Evolutionary conservation across 2,888 invertebrate species (phyloP).

Genomic region (Cyclophora albipunctata): DNA sequence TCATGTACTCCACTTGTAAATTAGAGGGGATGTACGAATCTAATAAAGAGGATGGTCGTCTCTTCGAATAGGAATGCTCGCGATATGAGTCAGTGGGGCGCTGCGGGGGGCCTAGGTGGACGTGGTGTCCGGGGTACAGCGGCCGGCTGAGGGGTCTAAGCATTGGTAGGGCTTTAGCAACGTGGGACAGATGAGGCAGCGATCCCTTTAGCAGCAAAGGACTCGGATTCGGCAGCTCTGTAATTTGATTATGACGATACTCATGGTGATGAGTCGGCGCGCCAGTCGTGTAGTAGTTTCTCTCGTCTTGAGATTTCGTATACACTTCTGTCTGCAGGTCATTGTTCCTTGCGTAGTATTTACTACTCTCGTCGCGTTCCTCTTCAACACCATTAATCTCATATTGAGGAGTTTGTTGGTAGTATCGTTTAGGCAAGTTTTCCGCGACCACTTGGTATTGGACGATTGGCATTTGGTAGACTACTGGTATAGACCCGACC

Average conservation of each 20-base stretch:
- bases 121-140: conserved; percentile 41
- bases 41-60: conserved; percentile 67
- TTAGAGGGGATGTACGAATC: conserved; percentile 78
- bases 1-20: conserved; percentile 65
- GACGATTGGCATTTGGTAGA: conserved; percentile 49
- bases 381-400: conserved; percentile 42
- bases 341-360: conserved; percentile 28
- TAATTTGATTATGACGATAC: conserved; percentile 34
- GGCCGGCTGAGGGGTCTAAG: conserved; percentile 52
- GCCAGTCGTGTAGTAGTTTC: conserved; percentile 51
- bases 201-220: conserved; percentile 46
- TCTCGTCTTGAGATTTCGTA: conserved; percentile 33
- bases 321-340: conserved; percentile 36
- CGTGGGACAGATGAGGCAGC: conserved; percentile 50
- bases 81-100: conserved; percentile 41
- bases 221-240: conserved; percentile 54
- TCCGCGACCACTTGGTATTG: conserved; percentile 41
- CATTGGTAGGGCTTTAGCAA: conserved; percentile 57
- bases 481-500: conserved; percentile 36
- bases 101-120: conserved; percentile 30
- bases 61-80: conserved; percentile 32
- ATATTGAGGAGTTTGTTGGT: conserved; percentile 38
- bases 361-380: conserved; percentile 38
- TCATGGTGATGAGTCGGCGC: conserved; percentile 46
- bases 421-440: conserved; percentile 39